A percentile compares a stretch with the other conserved stretches of the same genome.
These are phyloP conservation scores for Hemibagrus guttatus DNA, from an alignment of 2,797 vertebrate species.

Conservation along the genomic window DNA sequence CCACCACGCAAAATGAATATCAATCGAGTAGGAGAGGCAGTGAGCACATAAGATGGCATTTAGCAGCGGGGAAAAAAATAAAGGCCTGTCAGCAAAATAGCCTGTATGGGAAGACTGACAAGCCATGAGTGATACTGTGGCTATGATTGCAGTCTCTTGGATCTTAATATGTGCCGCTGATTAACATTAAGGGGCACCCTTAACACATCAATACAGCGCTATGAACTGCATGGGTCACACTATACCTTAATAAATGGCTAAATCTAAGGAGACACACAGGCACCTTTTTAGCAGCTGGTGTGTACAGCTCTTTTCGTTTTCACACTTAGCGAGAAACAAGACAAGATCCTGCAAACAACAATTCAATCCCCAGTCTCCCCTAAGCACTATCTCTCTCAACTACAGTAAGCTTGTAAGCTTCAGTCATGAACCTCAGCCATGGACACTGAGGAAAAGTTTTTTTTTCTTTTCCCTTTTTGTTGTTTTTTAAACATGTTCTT, in stretches of 20 bases:
- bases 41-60: slow-evolving; percentile 28
- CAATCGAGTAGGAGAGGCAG: slow-evolving; percentile 17
- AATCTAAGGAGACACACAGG: slow-evolving; percentile 9
- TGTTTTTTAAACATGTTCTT: too few relatives aligned
- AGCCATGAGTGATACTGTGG: slow-evolving; percentile 9
- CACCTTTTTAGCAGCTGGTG: background rate
- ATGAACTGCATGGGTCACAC: background rate
- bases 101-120: slow-evolving; percentile 4
- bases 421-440: background rate
- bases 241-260: slow-evolving; percentile 5
- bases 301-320: background rate
- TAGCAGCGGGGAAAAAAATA: background rate
- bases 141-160: background rate
- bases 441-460: background rate
- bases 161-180: background rate
- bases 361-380: background rate
- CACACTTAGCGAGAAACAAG: slow-evolving; percentile 16
- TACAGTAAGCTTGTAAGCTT: slow-evolving; percentile 9
- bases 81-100: slow-evolving; percentile 21
- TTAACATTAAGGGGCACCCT: slow-evolving; percentile 9
- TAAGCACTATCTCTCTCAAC: background rate
- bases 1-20: slow-evolving; percentile 31
- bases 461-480: background rate
- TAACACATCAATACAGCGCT: slow-evolving; percentile 14
- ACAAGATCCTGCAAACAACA: background rate